Evolutionary conservation across 2,113 vertebrate genomes (phyloP).

Genomic region (Neotoma lepida): DNA sequence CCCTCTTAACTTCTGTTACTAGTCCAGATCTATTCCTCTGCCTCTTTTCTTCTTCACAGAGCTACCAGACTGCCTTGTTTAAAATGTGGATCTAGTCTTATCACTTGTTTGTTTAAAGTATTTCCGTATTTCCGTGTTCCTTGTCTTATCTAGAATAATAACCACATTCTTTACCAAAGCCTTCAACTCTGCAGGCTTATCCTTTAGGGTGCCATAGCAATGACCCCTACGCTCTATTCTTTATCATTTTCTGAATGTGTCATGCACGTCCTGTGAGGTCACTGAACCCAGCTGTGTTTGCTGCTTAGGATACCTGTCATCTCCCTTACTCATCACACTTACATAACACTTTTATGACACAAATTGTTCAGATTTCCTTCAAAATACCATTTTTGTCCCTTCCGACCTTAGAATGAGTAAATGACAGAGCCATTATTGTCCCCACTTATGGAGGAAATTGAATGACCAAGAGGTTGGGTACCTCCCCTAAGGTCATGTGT

Average conservation of each 20-base stretch:
- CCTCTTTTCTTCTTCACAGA: background rate
- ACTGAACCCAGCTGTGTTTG: background rate
- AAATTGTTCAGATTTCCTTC: background rate
- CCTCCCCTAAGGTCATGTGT: background rate
- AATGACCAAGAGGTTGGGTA: background rate
- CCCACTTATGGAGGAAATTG: background rate
- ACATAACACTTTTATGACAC: background rate
- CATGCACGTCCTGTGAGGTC: background rate
- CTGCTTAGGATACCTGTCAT: background rate
- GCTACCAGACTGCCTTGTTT: background rate
- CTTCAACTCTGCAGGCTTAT: background rate
- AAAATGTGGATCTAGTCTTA: slow-evolving; percentile 37
- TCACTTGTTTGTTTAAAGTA: slow-evolving; percentile 22
- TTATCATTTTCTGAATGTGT: background rate
- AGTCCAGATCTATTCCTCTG: background rate
- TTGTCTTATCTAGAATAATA: slow-evolving; percentile 7
- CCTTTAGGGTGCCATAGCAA: background rate
- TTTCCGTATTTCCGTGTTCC: background rate
- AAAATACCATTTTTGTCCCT: slow-evolving; percentile 19
- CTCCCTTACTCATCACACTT: background rate
- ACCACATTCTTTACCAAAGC: slow-evolving; percentile 33
- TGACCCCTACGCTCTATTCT: no score
- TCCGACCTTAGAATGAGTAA: background rate
- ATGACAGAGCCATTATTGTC: background rate
- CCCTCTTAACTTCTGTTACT: background rate